phyloP scores from a whole-genome alignment of 2,113 vertebrate species.

The Nesoenas mayeri region DNA sequence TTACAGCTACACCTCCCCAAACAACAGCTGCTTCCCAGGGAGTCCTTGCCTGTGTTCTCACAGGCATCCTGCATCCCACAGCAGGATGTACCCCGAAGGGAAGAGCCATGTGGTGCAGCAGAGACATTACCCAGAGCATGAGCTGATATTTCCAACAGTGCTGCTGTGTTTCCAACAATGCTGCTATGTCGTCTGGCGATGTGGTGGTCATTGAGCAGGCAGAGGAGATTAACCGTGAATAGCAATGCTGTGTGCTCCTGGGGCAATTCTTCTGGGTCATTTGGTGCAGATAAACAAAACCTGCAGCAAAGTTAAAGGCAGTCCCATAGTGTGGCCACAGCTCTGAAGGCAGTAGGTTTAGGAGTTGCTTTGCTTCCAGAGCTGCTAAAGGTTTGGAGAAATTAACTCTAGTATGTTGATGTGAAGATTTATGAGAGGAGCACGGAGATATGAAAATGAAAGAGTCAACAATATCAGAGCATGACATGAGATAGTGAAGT shows the following conservation, averaged over 20 bases:
- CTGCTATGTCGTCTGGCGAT: background rate
- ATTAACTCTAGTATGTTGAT: conserved; percentile 11
- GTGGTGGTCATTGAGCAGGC: fast-evolving
- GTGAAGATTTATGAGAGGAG: conserved; percentile 14
- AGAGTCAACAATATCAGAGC: conserved; percentile 12
- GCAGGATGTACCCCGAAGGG: fast-evolving
- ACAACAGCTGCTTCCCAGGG: background rate
- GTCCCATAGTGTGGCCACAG: background rate
- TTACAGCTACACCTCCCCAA: background rate
- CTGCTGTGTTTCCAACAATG: background rate
- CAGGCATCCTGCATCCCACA: background rate
- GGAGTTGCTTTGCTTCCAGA: background rate
- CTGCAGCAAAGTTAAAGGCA: background rate
- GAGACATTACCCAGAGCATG: background rate
- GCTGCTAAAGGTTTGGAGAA: conserved; percentile 5
- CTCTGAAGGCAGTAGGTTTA: background rate
- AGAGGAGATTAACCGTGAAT: background rate
- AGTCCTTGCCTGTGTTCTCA: background rate
- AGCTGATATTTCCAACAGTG: background rate
- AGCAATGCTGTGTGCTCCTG: fast-evolving
- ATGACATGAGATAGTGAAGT: conserved; percentile 1
- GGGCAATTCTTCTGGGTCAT: background rate
- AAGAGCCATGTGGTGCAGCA: background rate
- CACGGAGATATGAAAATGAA: conserved; percentile 4
- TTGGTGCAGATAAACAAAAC: background rate